Evolutionary conservation across 2,888 invertebrate species (phyloP).

Genomic region (Pseudococcus viburni): DNA sequence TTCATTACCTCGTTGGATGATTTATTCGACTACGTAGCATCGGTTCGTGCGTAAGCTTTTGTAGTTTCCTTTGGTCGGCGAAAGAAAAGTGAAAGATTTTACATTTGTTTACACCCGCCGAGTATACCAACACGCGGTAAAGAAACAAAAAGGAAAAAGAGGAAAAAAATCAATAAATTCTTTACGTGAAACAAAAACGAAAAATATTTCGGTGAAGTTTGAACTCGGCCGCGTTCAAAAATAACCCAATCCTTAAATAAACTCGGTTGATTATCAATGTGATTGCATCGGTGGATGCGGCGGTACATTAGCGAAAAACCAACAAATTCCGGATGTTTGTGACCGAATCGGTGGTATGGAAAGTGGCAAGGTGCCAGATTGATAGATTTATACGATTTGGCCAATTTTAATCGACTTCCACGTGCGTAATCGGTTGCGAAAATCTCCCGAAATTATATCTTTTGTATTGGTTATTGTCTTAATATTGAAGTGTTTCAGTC

Average conservation of each 20-base stretch:
- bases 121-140: not conserved
- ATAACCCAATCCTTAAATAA: slow-evolving; percentile 25
- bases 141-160: not conserved
- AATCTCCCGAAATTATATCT: not conserved
- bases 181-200: slow-evolving; percentile 24
- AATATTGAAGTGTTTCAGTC: too few relatives aligned
- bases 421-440: not conserved
- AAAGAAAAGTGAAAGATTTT: not conserved
- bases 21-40: not conserved
- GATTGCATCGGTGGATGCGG: not conserved
- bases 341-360: slow-evolving; percentile 24
- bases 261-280: slow-evolving; percentile 44
- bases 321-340: slow-evolving; percentile 47
- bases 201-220: not conserved
- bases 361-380: slow-evolving; percentile 29
- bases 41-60: slow-evolving; percentile 10
- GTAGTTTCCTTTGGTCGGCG: not conserved
- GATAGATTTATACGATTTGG: slow-evolving; percentile 35
- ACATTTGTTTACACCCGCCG: not conserved
- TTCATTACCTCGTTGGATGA: not conserved
- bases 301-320: slow-evolving; percentile 44
- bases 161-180: slow-evolving; percentile 38
- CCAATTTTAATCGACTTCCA: not conserved
- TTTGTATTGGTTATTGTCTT: too few relatives aligned
- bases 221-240: not conserved